Conservation (phyloP, 1,140 invertebrate genomes). For the Bombus ignitus region DNA sequence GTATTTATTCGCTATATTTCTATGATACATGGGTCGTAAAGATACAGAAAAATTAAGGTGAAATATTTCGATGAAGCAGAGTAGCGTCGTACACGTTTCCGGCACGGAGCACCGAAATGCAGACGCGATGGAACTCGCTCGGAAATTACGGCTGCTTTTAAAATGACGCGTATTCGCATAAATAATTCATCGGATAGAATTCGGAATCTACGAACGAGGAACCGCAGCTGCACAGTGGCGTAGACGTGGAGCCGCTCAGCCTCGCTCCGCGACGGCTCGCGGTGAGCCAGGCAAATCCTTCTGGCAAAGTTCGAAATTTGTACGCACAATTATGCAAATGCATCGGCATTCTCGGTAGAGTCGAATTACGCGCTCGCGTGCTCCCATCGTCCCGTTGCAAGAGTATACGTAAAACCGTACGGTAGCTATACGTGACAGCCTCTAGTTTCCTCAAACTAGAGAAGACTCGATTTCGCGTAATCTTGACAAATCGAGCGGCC, state of each 20-base stretch:
- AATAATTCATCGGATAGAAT: slow-evolving; percentile 75
- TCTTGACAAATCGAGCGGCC: slow-evolving; percentile 65
- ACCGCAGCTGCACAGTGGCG: slow-evolving; percentile 8
- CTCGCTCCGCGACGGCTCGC: slow-evolving; percentile 17
- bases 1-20: background rate
- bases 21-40: background rate
- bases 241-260: background rate
- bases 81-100: background rate
- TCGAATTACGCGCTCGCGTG: background rate
- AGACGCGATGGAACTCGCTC: slow-evolving; percentile 6
- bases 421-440: background rate
- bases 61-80: background rate
- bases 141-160: slow-evolving; percentile 68
- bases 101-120: background rate
- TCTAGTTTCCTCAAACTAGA: slow-evolving; percentile 10
- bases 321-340: slow-evolving; percentile 80
- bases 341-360: slow-evolving; percentile 64
- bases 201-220: slow-evolving; percentile 28
- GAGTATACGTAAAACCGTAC: background rate
- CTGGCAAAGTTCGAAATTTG: slow-evolving; percentile 76
- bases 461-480: slow-evolving; percentile 52
- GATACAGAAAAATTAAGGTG: background rate
- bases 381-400: background rate
- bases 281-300: slow-evolving; percentile 71
- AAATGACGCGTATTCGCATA: slow-evolving; percentile 73